Percentiles rank a stretch among this genome's conserved stretches.
Conservation (phyloP, 37 sponge, comb jelly and placozoan genomes). For the Bolinopsis microptera region DNA sequence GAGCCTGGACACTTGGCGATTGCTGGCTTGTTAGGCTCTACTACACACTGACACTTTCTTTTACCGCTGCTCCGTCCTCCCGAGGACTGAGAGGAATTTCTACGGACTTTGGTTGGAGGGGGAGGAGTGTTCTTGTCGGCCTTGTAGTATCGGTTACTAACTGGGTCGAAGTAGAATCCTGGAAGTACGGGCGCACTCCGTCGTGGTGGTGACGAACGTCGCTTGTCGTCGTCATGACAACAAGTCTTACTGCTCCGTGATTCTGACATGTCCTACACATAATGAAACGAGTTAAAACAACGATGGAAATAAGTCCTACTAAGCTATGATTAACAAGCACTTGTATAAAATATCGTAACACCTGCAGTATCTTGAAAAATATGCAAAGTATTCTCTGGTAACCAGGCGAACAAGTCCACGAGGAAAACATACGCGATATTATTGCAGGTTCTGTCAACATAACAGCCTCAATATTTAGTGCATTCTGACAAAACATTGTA, state of each 20-base stretch:
- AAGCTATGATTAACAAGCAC: too few species aligned
- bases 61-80: neutral
- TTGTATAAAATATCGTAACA: too few species aligned
- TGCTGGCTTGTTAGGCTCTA: neutral
- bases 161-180: conserved; percentile 3
- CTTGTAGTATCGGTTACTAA: neutral
- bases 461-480: neutral
- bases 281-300: neutral
- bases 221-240: neutral
- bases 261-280: neutral
- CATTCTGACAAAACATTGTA: neutral
- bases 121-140: neutral
- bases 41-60: neutral
- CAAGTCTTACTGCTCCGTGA: neutral
- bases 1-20: neutral
- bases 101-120: neutral
- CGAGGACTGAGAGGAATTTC: neutral
- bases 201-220: neutral
- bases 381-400: neutral
- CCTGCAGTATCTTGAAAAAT: neutral
- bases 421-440: neutral
- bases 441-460: neutral
- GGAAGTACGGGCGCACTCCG: neutral
- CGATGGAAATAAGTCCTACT: too few species aligned
- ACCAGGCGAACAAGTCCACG: too few species aligned